Conservation (phyloP, 2,888 invertebrate species). For the Apocheima hispidaria region DNA sequence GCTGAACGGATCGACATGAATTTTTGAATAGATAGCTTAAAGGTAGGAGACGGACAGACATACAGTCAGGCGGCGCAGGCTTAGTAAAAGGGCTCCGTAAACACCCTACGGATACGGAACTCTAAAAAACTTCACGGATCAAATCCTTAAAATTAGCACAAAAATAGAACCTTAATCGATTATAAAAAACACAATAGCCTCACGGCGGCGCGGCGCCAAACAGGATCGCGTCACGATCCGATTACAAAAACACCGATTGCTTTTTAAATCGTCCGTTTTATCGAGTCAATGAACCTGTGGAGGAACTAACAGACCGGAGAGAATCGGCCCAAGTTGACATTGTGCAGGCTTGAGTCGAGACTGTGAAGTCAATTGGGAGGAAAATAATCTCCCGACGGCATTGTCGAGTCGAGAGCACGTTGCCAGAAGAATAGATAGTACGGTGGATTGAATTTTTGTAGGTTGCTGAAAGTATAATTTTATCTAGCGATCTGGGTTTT, state of each 20-base stretch:
- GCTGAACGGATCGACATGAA: too few species aligned
- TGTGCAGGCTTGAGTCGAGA: constrained; percentile 8
- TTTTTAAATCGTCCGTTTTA: constrained; percentile 14
- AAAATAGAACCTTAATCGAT: constrained; percentile 10
- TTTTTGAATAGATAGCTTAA: too few species aligned
- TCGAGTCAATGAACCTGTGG: constrained; percentile 14
- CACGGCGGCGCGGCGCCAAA: constrained; percentile 1
- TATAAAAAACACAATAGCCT: constrained; percentile 11
- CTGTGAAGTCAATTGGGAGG: constrained; percentile 6
- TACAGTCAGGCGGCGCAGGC: too few species aligned
- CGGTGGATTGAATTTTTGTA: background rate
- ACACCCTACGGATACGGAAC: too few species aligned
- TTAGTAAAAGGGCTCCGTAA: too few species aligned
- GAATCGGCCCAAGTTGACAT: constrained; percentile 16
- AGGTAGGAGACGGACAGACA: too few species aligned
- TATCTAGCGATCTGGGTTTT: background rate
- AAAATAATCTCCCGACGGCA: constrained; percentile 2
- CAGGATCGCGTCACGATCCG: constrained; percentile 12
- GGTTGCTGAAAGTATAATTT: background rate
- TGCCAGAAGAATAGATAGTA: background rate
- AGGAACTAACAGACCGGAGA: constrained; percentile 17
- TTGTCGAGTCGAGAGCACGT: background rate
- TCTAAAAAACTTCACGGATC: background rate
- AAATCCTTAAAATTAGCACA: background rate
- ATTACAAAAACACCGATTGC: constrained; percentile 13